phyloP scores from a whole-genome alignment of 2,888 invertebrate species.

The Heliconius ismenius region DNA sequence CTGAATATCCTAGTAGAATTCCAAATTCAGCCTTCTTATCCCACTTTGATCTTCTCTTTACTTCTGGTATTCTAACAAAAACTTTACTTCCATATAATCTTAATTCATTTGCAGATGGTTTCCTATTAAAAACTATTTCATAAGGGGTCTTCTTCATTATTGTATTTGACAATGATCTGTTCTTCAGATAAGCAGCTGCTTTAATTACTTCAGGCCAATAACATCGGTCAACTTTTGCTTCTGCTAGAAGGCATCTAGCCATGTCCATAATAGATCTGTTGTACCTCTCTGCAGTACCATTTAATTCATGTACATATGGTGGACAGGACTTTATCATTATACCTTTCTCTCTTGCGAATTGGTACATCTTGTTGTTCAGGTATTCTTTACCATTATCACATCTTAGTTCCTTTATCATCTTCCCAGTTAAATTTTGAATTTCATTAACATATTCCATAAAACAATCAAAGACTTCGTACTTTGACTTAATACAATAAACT shows the following conservation, averaged over 20 bases:
- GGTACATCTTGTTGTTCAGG: slow-evolving; percentile 36
- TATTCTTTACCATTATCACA: slow-evolving; percentile 36
- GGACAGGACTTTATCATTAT: slow-evolving; percentile 35
- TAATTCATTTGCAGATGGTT: slow-evolving; percentile 43
- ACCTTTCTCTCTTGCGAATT: slow-evolving; percentile 34
- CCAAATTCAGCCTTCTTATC: slow-evolving; percentile 30
- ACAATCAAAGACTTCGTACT: slow-evolving; percentile 22
- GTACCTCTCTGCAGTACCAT: slow-evolving; percentile 37
- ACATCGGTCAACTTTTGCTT: slow-evolving; percentile 39
- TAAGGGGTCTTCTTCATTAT: slow-evolving; percentile 20
- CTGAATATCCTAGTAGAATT: not conserved
- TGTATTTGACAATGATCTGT: slow-evolving; percentile 31
- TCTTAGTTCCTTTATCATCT: slow-evolving; percentile 41
- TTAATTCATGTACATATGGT: slow-evolving; percentile 12
- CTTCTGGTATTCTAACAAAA: no score
- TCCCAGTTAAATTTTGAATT: slow-evolving; percentile 41
- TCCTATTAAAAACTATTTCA: slow-evolving; percentile 45
- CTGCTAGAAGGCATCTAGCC: slow-evolving; percentile 39
- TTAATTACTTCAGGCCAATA: slow-evolving; percentile 41
- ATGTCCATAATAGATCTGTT: slow-evolving; percentile 41
- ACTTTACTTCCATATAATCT: no score
- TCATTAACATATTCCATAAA: slow-evolving; percentile 44
- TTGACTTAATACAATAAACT: no score
- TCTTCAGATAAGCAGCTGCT: slow-evolving; percentile 40
- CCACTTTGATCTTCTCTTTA: not conserved